These are phyloP conservation scores for Cyanistes caeruleus DNA, from an alignment of 2,113 vertebrate genomes.

Conservation along the genomic window DNA sequence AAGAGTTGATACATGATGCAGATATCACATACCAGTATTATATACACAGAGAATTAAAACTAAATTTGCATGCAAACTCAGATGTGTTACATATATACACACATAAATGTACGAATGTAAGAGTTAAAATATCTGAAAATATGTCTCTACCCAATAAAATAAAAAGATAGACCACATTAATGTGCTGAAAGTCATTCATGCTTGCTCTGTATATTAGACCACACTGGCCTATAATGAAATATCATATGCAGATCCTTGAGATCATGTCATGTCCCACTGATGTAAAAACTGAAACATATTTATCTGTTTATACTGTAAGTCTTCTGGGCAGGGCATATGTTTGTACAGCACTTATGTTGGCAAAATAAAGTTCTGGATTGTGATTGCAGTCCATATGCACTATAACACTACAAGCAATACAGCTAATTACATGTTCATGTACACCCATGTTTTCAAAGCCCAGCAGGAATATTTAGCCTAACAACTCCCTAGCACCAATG, in stretches of 20 bases:
- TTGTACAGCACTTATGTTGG: background rate
- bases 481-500: background rate
- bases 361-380: constrained; percentile 11
- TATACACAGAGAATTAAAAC: background rate
- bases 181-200: background rate
- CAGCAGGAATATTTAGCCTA: background rate
- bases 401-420: background rate
- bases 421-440: background rate
- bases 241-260: background rate
- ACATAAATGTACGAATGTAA: background rate
- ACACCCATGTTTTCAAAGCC: background rate
- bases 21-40: background rate
- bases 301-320: constrained; percentile 16
- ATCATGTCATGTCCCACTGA: background rate
- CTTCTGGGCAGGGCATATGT: background rate
- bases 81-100: background rate
- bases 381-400: background rate
- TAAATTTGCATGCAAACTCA: background rate
- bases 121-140: background rate
- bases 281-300: background rate
- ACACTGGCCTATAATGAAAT: background rate
- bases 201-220: background rate
- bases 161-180: background rate
- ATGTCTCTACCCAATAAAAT: background rate
- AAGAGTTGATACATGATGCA: background rate